Evolutionary conservation across 37 sponge, comb jelly and placozoan species (phyloP), one percentile per base, ranked within the genome.

Genomic region (Axinella damicornis): DNA sequence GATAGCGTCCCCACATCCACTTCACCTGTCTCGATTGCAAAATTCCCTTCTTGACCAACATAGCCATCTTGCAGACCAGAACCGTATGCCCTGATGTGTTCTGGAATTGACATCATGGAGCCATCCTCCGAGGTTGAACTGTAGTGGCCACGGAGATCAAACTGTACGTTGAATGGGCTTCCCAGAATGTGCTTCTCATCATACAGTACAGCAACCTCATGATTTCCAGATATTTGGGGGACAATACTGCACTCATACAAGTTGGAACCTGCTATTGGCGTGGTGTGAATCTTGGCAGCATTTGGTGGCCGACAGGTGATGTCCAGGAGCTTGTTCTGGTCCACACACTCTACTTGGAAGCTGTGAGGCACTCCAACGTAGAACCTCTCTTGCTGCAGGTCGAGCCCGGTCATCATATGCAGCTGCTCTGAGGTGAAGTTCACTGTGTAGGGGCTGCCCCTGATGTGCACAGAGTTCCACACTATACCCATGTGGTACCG

Each of bases 1-100:
- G 84, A 80, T 22, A 95, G 65, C 1, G 71, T 85, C 14, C 95
- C 95, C 1, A 53, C 68, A 0, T 84, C 93, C 57, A 83, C 95
- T 30, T 85, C 71, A 0, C 27, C 72, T 20, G 80, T 89, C 4
- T 95, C 90, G 25, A 95, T 78, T 14, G 46, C 70, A 65, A 95
- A 92, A 58, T 84, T 84, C 32, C 90, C 90, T 46, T 85, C 88
- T 62, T 85, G 84, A n/a, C 95, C 95, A 24, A 89, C 69, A 16
- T 71, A 34, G 5, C 90, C 93, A 38, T 83, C 80, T 9, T 76
- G 27, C 65, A 92, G 63, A 2, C 95, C 93, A 21, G 69, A 68
- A 28, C 95, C 92, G 28, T 65, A 69, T 13, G 85, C 91, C 28
- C n/a, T 60, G n/a, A 92, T 85, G 28, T 80, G 86, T 4, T 77